Evolutionary conservation across 2,797 vertebrate species (phyloP).

Genomic region (Cuculus canorus): DNA sequence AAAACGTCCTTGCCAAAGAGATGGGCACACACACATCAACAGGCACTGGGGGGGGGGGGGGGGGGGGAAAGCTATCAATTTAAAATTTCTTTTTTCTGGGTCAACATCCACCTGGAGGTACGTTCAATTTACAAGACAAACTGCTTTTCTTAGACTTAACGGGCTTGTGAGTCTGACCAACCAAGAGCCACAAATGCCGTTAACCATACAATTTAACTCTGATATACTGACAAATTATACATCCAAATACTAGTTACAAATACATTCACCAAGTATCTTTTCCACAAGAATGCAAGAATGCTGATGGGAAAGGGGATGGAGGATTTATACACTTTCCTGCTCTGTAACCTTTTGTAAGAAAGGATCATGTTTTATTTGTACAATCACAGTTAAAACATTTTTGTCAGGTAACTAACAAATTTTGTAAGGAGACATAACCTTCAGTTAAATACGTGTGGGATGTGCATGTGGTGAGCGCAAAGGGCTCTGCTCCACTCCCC

Average conservation of each 20-base stretch:
- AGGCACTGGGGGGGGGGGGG: background rate
- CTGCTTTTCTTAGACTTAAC: background rate
- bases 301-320: background rate
- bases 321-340: fast-evolving
- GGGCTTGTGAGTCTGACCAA: background rate
- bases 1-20: background rate
- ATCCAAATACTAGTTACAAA: background rate
- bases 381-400: background rate
- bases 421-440: background rate
- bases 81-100: background rate
- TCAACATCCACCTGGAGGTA: background rate
- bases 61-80: too few relatives aligned
- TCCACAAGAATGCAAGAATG: background rate
- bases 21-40: background rate
- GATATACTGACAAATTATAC: background rate
- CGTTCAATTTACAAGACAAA: background rate
- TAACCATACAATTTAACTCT: background rate
- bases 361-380: background rate
- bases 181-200: background rate
- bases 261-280: background rate
- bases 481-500: background rate
- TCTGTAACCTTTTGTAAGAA: background rate
- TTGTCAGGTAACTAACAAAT: background rate
- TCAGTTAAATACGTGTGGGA: background rate
- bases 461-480: background rate